A percentile compares a stretch with the other conserved stretches of the same genome.
Conservation (phyloP, 2,888 invertebrate species). For the Ectobius pallidus region DNA sequence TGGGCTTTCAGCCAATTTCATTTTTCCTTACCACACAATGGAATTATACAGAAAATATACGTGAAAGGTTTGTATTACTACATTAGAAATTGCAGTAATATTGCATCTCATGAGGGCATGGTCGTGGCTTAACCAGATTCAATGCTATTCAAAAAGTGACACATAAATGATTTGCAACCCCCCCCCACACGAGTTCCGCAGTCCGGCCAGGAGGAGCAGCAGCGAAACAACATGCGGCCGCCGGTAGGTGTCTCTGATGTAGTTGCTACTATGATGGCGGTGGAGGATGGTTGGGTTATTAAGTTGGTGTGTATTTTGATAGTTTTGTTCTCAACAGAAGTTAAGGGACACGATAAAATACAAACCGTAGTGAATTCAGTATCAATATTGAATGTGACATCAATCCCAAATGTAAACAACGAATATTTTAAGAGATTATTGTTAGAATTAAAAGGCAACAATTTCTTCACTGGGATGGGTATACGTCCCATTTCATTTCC, state of each 20-base stretch:
- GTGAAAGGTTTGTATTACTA: too few species aligned
- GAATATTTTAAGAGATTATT: conserved; percentile 42
- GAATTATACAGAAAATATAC: too few species aligned
- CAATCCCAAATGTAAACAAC: conserved; percentile 38
- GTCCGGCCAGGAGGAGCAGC: too few species aligned
- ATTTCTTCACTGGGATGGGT: conserved; percentile 42
- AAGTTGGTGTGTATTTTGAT: conserved; percentile 23
- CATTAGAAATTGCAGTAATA: too few species aligned
- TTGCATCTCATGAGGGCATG: too few species aligned
- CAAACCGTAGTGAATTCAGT: conserved; percentile 42
- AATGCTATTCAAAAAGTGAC: too few species aligned
- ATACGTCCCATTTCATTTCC: conserved; percentile 41
- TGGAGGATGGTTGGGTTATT: background rate
- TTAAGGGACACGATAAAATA: background rate
- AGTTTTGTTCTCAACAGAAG: conserved; percentile 30
- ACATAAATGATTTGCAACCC: too few species aligned
- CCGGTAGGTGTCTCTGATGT: conserved; percentile 20
- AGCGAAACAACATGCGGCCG: background rate
- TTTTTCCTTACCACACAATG: too few species aligned
- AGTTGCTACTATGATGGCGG: conserved; percentile 34
- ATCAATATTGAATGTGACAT: conserved; percentile 43
- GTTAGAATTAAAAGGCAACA: conserved; percentile 42
- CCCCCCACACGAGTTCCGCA: too few species aligned
- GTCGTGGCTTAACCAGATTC: too few species aligned
- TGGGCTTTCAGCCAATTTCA: too few species aligned